Percentiles rank a stretch among this genome's conserved stretches.
These are phyloP conservation scores for Electrona antarctica DNA, from an alignment of 2,113 vertebrate genomes.

Conservation along the genomic window DNA sequence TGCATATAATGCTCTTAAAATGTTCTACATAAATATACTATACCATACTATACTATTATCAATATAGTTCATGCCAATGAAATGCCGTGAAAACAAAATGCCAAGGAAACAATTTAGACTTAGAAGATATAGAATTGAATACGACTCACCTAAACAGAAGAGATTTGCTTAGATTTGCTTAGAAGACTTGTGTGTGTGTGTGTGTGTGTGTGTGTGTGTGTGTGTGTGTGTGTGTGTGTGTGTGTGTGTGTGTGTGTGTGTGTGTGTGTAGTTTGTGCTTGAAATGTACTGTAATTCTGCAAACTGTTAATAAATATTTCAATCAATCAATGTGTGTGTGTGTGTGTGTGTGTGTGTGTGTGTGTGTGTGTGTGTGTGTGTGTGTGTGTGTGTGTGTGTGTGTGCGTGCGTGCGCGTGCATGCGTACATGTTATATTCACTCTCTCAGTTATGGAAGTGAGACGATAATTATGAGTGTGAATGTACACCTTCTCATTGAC, in stretches of 20 bases:
- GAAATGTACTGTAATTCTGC: no score
- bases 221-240: neutral
- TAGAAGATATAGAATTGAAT: conserved; percentile 19
- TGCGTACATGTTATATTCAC: conserved; percentile 48
- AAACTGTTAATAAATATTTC: no score
- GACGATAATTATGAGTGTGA: conserved; percentile 59
- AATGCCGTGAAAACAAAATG: conserved; percentile 35
- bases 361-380: no score
- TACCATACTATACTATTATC: no score
- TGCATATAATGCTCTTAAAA: conserved; percentile 10
- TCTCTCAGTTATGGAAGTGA: conserved; percentile 38
- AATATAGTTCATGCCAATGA: conserved; percentile 29
- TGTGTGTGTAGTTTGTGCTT: conserved; percentile 8
- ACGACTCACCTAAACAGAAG: conserved; percentile 55
- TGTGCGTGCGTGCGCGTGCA: conserved; percentile 41
- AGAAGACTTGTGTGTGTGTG: conserved; percentile 36
- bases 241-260: no score
- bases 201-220: neutral
- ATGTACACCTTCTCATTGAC: conserved; percentile 57
- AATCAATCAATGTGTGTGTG: conserved; percentile 32
- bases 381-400: conserved; percentile 18
- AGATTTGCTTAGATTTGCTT: conserved; percentile 42
- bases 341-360: neutral
- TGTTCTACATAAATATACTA: conserved; percentile 8
- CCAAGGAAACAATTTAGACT: conserved; percentile 9